Evolutionary conservation across 2,113 vertebrate genomes (phyloP).

Genomic region (Drymodes brunneopygia): DNA sequence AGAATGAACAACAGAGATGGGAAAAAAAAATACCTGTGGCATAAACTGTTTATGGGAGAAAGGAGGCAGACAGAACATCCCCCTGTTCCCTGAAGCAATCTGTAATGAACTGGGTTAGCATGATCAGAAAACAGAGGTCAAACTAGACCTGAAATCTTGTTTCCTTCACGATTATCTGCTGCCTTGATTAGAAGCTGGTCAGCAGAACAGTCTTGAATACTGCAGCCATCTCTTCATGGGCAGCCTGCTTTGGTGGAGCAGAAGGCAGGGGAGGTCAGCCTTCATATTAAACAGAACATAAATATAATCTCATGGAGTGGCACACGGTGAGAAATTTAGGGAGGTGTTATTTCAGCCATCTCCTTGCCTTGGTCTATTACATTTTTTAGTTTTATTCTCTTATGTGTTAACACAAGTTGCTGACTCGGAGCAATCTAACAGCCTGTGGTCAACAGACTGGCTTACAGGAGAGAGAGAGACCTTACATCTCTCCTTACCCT

Average conservation of each 20-base stretch:
- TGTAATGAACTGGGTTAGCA: neutral
- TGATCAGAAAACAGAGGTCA: neutral
- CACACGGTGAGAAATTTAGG: neutral
- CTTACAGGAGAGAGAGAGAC: neutral
- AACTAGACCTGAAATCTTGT: neutral
- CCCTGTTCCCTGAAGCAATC: neutral
- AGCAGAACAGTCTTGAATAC: neutral
- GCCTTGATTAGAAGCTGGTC: neutral
- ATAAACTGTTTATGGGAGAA: neutral
- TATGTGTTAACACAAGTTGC: neutral
- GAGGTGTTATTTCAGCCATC: neutral
- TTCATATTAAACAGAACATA: neutral
- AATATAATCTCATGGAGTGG: neutral
- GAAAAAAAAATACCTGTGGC: rapidly evolving
- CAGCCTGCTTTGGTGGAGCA: neutral
- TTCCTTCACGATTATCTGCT: neutral
- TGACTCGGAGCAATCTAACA: neutral
- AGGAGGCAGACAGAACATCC: neutral
- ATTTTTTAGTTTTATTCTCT: neutral
- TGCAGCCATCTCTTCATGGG: neutral
- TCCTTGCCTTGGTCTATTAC: neutral
- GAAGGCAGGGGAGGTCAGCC: neutral
- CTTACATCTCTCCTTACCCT: neutral
- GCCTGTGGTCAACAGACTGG: neutral
- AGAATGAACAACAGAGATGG: neutral